Percentiles rank a stretch among this genome's conserved stretches.
phyloP scores from a whole-genome alignment of 2,797 vertebrate genomes.

The Morus bassanus region DNA sequence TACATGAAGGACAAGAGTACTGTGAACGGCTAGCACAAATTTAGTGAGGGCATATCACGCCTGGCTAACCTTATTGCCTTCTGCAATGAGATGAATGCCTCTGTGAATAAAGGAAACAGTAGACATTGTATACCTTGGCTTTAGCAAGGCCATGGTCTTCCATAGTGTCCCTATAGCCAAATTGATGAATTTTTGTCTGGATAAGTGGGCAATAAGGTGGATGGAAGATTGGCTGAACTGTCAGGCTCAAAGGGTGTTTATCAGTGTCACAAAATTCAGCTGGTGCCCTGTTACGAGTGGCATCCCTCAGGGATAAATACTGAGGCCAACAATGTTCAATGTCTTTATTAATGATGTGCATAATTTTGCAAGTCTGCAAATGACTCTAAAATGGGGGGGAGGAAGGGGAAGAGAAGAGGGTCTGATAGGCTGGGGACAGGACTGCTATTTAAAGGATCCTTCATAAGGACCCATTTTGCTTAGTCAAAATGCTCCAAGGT shows the following conservation, averaged over 20 bases:
- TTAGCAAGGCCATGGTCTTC: not conserved
- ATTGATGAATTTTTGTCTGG: not conserved
- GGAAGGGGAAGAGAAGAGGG: fast-evolving
- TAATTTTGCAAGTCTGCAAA: not conserved
- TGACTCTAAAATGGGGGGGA: not conserved
- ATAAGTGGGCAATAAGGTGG: not conserved
- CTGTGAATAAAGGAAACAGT: not conserved
- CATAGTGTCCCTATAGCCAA: not conserved
- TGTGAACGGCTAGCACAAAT: not conserved
- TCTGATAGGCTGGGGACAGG: not conserved
- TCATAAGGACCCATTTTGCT: not conserved
- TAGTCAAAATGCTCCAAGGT: not conserved
- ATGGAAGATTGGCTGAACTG: not conserved
- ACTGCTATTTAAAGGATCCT: not conserved
- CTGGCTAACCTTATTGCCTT: not conserved
- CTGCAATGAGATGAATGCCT: not conserved
- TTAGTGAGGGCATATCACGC: not conserved
- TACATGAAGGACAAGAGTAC: not conserved
- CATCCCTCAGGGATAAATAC: not conserved
- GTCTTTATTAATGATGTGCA: not conserved
- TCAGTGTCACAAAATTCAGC: not conserved
- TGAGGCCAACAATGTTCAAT: not conserved
- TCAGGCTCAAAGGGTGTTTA: not conserved
- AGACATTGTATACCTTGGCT: not conserved
- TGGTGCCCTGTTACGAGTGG: not conserved